Conservation (phyloP, 2,113 vertebrate genomes). For the Passer montanus region DNA sequence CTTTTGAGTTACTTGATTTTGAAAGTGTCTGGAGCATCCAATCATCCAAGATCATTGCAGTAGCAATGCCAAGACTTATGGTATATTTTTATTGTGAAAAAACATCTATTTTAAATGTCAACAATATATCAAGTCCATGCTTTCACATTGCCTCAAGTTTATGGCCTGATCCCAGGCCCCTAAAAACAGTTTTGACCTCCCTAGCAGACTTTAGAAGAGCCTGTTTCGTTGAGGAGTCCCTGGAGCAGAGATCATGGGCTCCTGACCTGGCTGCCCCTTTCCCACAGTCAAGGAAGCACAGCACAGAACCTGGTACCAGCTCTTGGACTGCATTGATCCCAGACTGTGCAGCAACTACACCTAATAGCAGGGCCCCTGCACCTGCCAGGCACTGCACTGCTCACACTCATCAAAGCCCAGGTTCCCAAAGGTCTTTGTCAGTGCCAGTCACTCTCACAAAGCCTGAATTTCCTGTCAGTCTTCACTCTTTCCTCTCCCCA, state of each 20-base stretch:
- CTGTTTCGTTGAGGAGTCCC: background rate
- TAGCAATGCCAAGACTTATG: background rate
- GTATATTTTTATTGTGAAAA: background rate
- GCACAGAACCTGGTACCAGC: background rate
- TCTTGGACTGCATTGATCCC: background rate
- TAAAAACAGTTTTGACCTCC: background rate
- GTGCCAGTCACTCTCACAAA: background rate
- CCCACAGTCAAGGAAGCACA: rapidly evolving
- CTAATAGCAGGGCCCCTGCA: too few relatives aligned
- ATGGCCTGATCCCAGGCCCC: background rate
- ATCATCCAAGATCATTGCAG: background rate
- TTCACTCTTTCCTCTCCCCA: background rate
- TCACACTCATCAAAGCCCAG: background rate
- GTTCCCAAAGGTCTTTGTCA: background rate
- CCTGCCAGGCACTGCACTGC: too few relatives aligned
- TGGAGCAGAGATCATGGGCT: background rate
- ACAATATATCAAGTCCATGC: background rate
- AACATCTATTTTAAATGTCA: background rate
- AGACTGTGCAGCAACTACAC: background rate
- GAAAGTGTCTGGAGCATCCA: background rate
- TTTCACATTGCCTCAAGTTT: background rate
- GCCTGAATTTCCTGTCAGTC: rapidly evolving
- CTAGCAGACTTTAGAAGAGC: background rate
- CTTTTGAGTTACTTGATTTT: background rate
- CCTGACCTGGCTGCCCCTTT: background rate